Evolutionary conservation across 1,140 invertebrate genomes (phyloP).

Genomic region (Acromyrmex echinatior): DNA sequence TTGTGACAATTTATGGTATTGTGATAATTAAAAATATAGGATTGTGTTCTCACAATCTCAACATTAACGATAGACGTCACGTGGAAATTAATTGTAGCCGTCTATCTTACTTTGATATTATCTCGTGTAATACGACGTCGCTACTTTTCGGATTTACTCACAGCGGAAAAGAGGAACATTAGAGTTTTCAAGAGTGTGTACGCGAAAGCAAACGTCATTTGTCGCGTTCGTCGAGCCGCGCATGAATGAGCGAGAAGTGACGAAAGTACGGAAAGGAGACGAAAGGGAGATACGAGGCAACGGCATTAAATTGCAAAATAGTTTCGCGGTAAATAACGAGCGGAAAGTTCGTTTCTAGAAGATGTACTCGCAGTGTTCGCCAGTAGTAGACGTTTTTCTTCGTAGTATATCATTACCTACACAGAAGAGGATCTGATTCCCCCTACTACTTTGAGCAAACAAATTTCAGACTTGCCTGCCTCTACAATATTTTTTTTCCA

Average conservation of each 20-base stretch:
- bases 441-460: constrained; percentile 25
- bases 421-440: neutral
- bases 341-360: constrained; percentile 72
- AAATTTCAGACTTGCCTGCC: constrained; percentile 38
- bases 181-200: neutral
- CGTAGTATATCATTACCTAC: constrained; percentile 9
- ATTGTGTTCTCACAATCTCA: neutral
- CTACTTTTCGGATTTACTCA: constrained; percentile 27
- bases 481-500: constrained; percentile 19
- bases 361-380: constrained; percentile 60
- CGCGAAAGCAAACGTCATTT: constrained; percentile 49
- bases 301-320: constrained; percentile 80
- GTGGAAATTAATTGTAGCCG: neutral
- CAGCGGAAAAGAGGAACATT: constrained; percentile 1
- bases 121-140: neutral
- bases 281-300: neutral
- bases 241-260: constrained; percentile 27
- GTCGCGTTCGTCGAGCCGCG: constrained; percentile 8
- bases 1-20: too few relatives aligned
- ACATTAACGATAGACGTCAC: neutral
- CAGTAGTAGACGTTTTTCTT: constrained; percentile 56
- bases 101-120: neutral
- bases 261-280: neutral
- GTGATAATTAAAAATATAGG: neutral
- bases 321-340: constrained; percentile 80